Conservation (phyloP, 2,888 invertebrate genomes). For the Clitarchus hookeri region DNA sequence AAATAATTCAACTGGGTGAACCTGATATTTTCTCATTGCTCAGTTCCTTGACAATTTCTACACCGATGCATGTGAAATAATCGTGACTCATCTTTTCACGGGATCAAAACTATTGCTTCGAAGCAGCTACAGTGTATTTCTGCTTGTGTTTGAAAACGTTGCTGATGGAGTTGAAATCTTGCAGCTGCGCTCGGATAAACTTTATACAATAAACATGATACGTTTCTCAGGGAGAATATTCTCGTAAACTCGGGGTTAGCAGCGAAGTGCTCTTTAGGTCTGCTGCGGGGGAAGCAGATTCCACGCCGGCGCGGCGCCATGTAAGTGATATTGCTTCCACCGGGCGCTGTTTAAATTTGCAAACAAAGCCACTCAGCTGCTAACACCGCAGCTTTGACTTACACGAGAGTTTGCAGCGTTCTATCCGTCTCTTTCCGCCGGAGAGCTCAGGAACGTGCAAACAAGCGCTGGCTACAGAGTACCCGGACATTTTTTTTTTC, state of each 20-base stretch:
- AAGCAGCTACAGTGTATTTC: not conserved
- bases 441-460: not conserved
- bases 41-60: no score
- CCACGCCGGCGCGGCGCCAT: not conserved
- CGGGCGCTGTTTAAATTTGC: constrained; percentile 12
- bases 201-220: not conserved
- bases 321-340: not conserved
- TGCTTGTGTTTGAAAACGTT: not conserved
- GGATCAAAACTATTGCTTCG: not conserved
- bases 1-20: no score
- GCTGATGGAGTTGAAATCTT: no score
- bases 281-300: not conserved
- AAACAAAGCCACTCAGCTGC: not conserved
- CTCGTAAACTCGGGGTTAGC: not conserved
- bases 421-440: not conserved
- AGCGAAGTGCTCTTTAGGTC: not conserved
- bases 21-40: no score
- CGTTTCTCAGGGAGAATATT: not conserved
- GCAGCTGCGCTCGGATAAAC: no score
- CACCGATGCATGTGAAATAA: no score
- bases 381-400: constrained; percentile 2
- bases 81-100: no score
- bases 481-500: not conserved
- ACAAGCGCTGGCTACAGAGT: not conserved
- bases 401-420: not conserved